These are phyloP conservation scores for Pseudanteris insignis DNA, from an alignment of 2,888 invertebrate species.

Conservation along the genomic window DNA sequence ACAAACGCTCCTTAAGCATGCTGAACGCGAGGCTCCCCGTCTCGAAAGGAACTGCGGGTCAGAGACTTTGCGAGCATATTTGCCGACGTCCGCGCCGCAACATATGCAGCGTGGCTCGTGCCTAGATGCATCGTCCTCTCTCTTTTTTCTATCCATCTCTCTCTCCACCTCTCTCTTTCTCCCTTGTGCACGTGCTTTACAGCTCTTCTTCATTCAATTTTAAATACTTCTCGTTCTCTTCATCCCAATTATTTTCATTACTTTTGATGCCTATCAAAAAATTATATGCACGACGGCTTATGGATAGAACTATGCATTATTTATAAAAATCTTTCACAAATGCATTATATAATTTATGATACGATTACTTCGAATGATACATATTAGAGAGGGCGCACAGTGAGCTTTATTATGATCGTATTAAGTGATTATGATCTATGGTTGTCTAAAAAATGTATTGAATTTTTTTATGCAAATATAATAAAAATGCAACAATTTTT, in stretches of 20 bases:
- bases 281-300: no score
- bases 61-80: constrained; percentile 62
- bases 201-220: constrained; percentile 22
- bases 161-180: no score
- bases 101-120: constrained; percentile 61
- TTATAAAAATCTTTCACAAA: no score
- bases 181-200: constrained; percentile 27
- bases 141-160: no score
- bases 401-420: no score
- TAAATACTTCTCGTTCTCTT: constrained; percentile 22
- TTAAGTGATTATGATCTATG: no score
- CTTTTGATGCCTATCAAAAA: constrained; percentile 15
- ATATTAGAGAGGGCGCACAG: no score
- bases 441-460: no score
- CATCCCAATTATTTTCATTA: constrained; percentile 26
- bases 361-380: no score
- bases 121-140: constrained; percentile 62
- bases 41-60: constrained; percentile 63
- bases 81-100: constrained; percentile 43
- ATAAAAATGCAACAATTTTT: no score
- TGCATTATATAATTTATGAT: no score
- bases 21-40: constrained; percentile 55
- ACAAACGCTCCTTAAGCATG: constrained; percentile 58
- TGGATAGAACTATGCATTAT: background rate
- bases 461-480: no score